phyloP scores from a whole-genome alignment of 2,888 invertebrate species.

The Ochlodes sylvanus region DNA sequence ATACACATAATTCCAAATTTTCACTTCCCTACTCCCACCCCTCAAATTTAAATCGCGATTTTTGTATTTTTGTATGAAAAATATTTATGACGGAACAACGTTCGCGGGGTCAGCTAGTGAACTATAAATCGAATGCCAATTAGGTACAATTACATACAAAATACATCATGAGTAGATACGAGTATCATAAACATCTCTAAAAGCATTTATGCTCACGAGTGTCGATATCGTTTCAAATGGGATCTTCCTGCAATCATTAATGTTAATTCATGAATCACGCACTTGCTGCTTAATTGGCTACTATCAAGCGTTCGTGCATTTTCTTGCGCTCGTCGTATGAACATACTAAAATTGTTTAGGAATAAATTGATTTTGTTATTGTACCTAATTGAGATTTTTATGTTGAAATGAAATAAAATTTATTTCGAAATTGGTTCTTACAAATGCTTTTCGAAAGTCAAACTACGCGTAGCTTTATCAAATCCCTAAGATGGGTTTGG shows the following conservation, averaged over 20 bases:
- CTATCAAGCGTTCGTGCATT: slow-evolving; percentile 23
- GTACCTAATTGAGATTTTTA: not conserved
- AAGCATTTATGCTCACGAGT: slow-evolving; percentile 23
- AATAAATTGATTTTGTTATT: not conserved
- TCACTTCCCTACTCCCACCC: no score
- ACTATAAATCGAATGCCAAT: no score
- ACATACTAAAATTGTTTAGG: not conserved
- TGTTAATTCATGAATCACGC: slow-evolving; percentile 38
- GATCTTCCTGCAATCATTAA: slow-evolving; percentile 36
- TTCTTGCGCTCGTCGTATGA: slow-evolving; percentile 3
- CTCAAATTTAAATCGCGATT: no score
- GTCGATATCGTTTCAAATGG: slow-evolving; percentile 31
- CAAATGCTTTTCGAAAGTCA: no score
- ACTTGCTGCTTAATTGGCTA: slow-evolving; percentile 30
- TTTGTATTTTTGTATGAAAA: no score
- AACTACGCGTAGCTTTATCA: no score
- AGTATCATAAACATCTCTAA: not conserved
- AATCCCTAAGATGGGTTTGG: no score
- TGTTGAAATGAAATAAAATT: no score
- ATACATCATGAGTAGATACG: not conserved
- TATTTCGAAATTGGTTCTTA: no score
- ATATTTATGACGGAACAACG: no score
- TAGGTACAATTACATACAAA: not conserved
- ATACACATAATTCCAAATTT: no score
- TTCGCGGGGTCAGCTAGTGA: no score